Percentiles rank a stretch among this genome's conserved stretches.
Conservation (phyloP, 2,888 invertebrate species). For the Formica aserva region DNA sequence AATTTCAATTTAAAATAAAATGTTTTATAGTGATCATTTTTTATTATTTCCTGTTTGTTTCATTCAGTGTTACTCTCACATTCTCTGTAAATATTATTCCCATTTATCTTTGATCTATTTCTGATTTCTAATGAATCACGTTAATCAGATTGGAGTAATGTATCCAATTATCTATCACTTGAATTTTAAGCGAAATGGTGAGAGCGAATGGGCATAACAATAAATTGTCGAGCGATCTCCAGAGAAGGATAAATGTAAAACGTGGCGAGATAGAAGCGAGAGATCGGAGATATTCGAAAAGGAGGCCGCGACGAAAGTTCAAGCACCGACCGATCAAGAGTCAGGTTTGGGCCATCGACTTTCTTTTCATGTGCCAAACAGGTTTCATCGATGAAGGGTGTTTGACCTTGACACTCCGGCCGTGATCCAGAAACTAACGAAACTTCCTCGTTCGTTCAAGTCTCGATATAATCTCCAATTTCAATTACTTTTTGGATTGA, state of each 20-base stretch:
- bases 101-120: neutral
- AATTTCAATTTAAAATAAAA: neutral
- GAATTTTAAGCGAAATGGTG: slow-evolving; percentile 24
- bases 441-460: slow-evolving; percentile 15
- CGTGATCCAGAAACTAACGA: slow-evolving; percentile 54
- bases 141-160: neutral
- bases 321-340: slow-evolving; percentile 59
- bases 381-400: slow-evolving; percentile 60
- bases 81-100: neutral
- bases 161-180: slow-evolving; percentile 22
- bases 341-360: slow-evolving; percentile 69
- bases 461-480: neutral
- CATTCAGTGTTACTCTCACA: neutral
- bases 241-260: slow-evolving; percentile 6
- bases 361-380: slow-evolving; percentile 69
- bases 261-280: slow-evolving; percentile 5
- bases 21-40: neutral
- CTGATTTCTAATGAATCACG: neutral
- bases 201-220: slow-evolving; percentile 18
- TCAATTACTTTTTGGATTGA: neutral
- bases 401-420: slow-evolving; percentile 57
- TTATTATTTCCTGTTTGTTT: neutral
- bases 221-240: neutral
- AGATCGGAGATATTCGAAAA: slow-evolving; percentile 59
- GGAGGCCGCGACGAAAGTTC: slow-evolving; percentile 69